Evolutionary conservation across 2,888 invertebrate genomes (phyloP).

Genomic region (Amphipoea lucens): DNA sequence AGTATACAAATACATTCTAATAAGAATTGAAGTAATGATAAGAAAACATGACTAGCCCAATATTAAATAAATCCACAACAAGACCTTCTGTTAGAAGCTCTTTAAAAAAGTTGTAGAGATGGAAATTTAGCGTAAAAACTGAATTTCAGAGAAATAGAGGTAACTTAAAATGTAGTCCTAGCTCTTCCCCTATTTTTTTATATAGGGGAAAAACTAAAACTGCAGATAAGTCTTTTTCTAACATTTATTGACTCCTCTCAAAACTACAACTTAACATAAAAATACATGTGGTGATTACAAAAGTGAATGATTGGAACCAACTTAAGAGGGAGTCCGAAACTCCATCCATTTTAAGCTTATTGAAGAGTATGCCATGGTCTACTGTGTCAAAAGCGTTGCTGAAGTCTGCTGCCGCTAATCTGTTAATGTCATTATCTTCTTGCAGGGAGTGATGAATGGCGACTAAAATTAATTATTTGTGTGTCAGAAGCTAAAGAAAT

Average conservation of each 20-base stretch:
- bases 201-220: not conserved
- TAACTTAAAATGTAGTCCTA: not conserved
- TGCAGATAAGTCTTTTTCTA: not conserved
- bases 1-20: slow-evolving; percentile 71
- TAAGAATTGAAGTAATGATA: slow-evolving; percentile 11
- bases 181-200: not conserved
- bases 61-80: not conserved
- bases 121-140: not conserved
- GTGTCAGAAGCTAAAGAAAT: slow-evolving; percentile 79
- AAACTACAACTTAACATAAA: not conserved
- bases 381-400: not conserved
- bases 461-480: slow-evolving; percentile 82
- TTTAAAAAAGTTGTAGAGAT: not conserved
- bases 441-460: slow-evolving; percentile 87
- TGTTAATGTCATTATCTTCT: slow-evolving; percentile 10
- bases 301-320: not conserved
- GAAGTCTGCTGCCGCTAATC: not conserved
- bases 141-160: not conserved
- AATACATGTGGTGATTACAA: not conserved
- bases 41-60: not conserved
- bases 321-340: not conserved
- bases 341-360: not conserved
- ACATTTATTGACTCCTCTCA: not conserved
- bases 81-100: not conserved
- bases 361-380: not conserved